These are phyloP conservation scores for Perodicticus potto DNA, from an alignment of 2,797 vertebrate genomes.

Conservation along the genomic window DNA sequence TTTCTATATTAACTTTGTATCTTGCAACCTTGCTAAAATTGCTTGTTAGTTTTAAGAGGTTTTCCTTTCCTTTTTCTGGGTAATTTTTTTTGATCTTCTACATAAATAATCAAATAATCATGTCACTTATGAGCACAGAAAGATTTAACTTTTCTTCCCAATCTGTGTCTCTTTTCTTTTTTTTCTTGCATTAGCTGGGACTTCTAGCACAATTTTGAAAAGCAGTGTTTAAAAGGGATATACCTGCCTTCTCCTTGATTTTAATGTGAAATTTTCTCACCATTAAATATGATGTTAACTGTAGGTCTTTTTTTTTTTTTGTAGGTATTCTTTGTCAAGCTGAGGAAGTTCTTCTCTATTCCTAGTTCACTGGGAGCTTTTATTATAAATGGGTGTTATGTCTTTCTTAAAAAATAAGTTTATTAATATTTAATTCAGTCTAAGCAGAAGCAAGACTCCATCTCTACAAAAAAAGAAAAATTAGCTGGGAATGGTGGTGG, in stretches of 20 bases:
- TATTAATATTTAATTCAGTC: slow-evolving; percentile 5
- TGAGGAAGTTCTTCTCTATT: neutral
- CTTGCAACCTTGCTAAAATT: neutral
- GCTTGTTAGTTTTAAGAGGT: neutral
- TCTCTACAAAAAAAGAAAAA: neutral
- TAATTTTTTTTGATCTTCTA: neutral
- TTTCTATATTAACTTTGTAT: neutral
- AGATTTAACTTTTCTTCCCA: neutral
- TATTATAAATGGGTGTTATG: neutral
- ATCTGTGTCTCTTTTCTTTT: neutral
- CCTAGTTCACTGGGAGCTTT: neutral
- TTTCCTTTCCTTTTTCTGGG: neutral
- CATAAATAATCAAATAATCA: neutral
- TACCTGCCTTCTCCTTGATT: neutral
- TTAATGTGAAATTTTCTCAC: neutral
- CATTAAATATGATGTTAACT: neutral
- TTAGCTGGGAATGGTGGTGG: neutral
- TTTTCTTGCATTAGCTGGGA: neutral
- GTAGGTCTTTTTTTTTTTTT: neutral
- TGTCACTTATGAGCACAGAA: neutral
- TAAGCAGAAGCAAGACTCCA: neutral
- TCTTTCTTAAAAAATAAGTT: neutral
- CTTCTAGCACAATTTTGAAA: slow-evolving; percentile 11
- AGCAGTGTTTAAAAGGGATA: neutral
- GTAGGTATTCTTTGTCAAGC: neutral